phyloP scores from a whole-genome alignment of 1,140 invertebrate genomes.

The Hyles vespertilio region DNA sequence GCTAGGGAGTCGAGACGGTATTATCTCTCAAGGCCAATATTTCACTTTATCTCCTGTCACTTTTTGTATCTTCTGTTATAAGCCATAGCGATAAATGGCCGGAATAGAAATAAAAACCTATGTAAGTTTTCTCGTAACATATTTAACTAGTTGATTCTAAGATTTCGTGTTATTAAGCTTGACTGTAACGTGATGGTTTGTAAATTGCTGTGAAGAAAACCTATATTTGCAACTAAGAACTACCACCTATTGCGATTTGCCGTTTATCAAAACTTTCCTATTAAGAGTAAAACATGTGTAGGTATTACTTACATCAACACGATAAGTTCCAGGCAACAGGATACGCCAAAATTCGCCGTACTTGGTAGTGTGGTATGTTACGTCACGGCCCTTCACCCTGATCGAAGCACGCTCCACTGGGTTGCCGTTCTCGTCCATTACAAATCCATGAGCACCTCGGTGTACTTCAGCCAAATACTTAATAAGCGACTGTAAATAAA shows the following conservation, averaged over 20 bases:
- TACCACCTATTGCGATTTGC: neutral
- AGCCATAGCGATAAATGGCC: too few species aligned
- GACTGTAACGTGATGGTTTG: too few species aligned
- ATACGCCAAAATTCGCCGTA: slow-evolving; percentile 97
- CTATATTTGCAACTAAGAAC: too few species aligned
- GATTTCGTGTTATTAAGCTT: too few species aligned
- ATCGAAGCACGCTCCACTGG: slow-evolving; percentile 89
- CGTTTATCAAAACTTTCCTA: neutral
- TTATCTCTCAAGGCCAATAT: too few species aligned
- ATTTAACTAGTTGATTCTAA: too few species aligned
- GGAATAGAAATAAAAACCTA: too few species aligned
- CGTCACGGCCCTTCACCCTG: slow-evolving; percentile 90
- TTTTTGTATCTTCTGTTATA: too few species aligned
- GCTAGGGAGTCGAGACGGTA: too few species aligned
- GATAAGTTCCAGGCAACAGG: slow-evolving; percentile 88
- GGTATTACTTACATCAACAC: slow-evolving; percentile 82
- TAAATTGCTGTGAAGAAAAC: too few species aligned
- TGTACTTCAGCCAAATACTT: slow-evolving; percentile 93
- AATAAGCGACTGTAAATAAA: slow-evolving; percentile 81
- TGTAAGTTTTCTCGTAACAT: too few species aligned
- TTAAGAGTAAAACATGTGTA: neutral
- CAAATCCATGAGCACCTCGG: slow-evolving; percentile 88
- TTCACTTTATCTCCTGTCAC: too few species aligned
- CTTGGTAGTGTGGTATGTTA: slow-evolving; percentile 91
- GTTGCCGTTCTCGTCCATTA: slow-evolving; percentile 87